Evolutionary conservation across 2,797 vertebrate species (phyloP), one percentile per base, ranked within the genome.

Genomic region (Halcyon chelicuti): DNA sequence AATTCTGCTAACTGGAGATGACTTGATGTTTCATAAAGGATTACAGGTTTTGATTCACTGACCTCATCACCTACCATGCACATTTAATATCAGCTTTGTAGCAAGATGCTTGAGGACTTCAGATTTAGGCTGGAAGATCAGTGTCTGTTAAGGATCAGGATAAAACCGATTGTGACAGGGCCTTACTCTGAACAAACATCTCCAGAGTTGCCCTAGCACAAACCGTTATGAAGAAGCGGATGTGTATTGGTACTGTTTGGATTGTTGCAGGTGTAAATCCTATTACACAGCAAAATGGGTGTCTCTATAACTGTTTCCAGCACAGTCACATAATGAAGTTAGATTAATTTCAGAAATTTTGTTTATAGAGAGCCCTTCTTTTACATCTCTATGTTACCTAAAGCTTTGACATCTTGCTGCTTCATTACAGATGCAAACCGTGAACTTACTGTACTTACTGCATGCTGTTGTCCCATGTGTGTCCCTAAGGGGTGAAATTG

Each of bases 31-130:
- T 87, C 44, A 52, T 81, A 88, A 92, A 84, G 44, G 60, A 82
- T 95, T 86, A 66, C 60, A 81, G 39, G 47, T 65, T 96, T 76
- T 84, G 60, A 44, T 86, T 90, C 62, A 37, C 42, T 82, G 80
- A 57, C 67, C 40, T 55, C 26, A 14, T 90, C 60, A 22, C 39
- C 60, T 11, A 12, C 37, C 72, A 73, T 29, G 42, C 23, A 17
- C 9, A 7, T 42, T 73, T 78, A 62, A 63, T 86, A 67, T 33
- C 47, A 51, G 57, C 60, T 49, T 78, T 49, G 62, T 29, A 79
- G 92, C 62, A 66, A 84, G 80, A 85, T 84, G 73, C 80, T 90
- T 52, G 63, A 75, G 77, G 80, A 94, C 39, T 63, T 37, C 14
- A 62, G 58, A 28, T 84, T 78, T 79, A 66, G 80, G 22, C 66